A percentile compares a stretch with the other conserved stretches of the same genome.
Evolutionary conservation across 2,888 invertebrate species (phyloP).

Genomic region (Yponomeuta sedellus): DNA sequence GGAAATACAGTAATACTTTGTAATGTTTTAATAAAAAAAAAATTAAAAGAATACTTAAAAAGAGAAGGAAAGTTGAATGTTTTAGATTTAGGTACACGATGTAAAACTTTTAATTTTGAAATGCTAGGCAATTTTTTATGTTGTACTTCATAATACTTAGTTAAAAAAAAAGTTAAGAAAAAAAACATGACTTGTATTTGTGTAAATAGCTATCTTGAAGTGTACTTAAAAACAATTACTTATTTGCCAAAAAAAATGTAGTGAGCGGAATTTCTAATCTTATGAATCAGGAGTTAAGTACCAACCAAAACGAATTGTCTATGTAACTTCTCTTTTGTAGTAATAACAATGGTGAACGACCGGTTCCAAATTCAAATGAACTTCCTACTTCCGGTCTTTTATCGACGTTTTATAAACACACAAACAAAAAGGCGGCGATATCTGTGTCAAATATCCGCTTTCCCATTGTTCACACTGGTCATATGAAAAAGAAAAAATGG

Average conservation of each 20-base stretch:
- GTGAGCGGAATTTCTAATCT: neutral
- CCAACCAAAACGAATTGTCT: neutral
- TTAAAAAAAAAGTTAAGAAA: too few relatives aligned
- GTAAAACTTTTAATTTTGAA: too few relatives aligned
- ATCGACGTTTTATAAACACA: slow-evolving; percentile 25
- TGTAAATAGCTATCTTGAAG: too few relatives aligned
- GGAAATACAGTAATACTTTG: too few relatives aligned
- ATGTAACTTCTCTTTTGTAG: neutral
- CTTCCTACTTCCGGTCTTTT: slow-evolving; percentile 54
- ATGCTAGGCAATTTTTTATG: too few relatives aligned
- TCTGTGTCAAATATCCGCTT: slow-evolving; percentile 8
- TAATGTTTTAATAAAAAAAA: too few relatives aligned
- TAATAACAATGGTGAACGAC: slow-evolving; percentile 12
- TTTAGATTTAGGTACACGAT: too few relatives aligned
- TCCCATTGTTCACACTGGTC: slow-evolving; percentile 24
- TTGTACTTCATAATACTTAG: too few relatives aligned
- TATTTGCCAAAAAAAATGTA: neutral
- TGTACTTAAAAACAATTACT: too few relatives aligned
- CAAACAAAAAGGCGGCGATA: slow-evolving; percentile 22
- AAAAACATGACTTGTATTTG: too few relatives aligned
- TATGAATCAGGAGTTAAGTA: neutral
- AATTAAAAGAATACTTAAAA: too few relatives aligned
- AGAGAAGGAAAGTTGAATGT: too few relatives aligned
- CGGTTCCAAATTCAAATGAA: slow-evolving; percentile 17
- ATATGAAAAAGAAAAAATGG: slow-evolving; percentile 21